Evolutionary conservation across 2,888 invertebrate genomes (phyloP).

Genomic region (Formica aserva): DNA sequence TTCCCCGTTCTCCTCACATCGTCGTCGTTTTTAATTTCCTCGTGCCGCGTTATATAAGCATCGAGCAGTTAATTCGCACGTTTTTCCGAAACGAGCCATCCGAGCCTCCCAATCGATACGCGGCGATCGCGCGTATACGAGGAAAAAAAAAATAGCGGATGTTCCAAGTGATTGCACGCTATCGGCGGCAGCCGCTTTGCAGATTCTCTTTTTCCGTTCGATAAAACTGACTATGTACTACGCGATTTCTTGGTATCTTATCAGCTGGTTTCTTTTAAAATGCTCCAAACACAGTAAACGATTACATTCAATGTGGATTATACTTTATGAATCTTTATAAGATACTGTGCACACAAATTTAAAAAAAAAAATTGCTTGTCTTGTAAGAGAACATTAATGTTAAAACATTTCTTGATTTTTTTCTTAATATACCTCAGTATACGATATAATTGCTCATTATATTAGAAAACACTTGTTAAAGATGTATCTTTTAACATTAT

Average conservation of each 20-base stretch:
- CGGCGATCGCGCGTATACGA: slow-evolving; percentile 4
- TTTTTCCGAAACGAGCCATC: slow-evolving; percentile 53
- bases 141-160: slow-evolving; percentile 15
- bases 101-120: slow-evolving; percentile 33
- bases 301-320: background rate
- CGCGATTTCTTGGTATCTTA: slow-evolving; percentile 31
- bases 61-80: slow-evolving; percentile 55
- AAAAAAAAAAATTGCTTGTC: background rate
- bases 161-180: slow-evolving; percentile 45
- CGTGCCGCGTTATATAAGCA: slow-evolving; percentile 38
- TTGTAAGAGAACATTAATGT: background rate
- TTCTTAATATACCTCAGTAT: background rate
- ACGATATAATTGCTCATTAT: background rate
- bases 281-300: background rate
- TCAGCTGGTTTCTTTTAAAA: slow-evolving; percentile 9
- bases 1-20: slow-evolving; percentile 25
- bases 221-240: background rate
- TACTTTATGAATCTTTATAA: background rate
- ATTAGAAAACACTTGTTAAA: background rate
- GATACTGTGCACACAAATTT: background rate
- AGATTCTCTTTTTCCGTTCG: slow-evolving; percentile 37
- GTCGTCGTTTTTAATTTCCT: slow-evolving; percentile 58
- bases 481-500: background rate
- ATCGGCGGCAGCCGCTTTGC: slow-evolving; percentile 48
- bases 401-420: background rate